phyloP scores from a whole-genome alignment of 1,140 invertebrate species.

The Lutraria rhynchaena region DNA sequence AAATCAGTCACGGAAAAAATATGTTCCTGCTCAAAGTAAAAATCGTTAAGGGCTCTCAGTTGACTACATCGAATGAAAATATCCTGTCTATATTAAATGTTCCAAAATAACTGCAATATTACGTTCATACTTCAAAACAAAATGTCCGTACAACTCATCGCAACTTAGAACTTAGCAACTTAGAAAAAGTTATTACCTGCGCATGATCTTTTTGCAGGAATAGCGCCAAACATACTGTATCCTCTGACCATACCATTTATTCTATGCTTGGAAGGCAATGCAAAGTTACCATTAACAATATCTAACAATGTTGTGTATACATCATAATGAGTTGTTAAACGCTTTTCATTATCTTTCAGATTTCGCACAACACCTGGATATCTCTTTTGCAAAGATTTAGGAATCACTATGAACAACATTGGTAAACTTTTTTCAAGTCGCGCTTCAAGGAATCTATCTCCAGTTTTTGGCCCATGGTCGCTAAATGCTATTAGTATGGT shows the following conservation, averaged over 20 bases:
- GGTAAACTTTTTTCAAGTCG: constrained; percentile 54
- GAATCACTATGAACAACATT: constrained; percentile 33
- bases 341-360: constrained; percentile 69
- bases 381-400: constrained; percentile 26
- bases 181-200: constrained; percentile 91
- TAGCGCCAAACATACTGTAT: too few species aligned
- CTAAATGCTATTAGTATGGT: constrained; percentile 26
- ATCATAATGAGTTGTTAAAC: constrained; percentile 68
- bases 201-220: constrained; percentile 86
- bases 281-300: constrained; percentile 95
- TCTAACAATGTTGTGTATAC: constrained; percentile 86
- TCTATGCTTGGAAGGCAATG: constrained; percentile 88
- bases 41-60: too few species aligned
- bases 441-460: constrained; percentile 26
- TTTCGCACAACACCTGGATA: constrained; percentile 38
- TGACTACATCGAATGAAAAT: too few species aligned
- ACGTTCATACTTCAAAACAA: too few species aligned
- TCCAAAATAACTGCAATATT: too few species aligned
- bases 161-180: too few species aligned
- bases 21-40: too few species aligned
- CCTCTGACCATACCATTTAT: too few species aligned
- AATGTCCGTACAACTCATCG: too few species aligned
- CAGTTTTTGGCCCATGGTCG: constrained; percentile 14
- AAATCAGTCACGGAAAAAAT: too few species aligned
- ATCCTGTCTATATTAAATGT: too few species aligned